Percentiles rank a stretch among this genome's conserved stretches.
Evolutionary conservation across 2,888 invertebrate genomes (phyloP).

Genomic region (Apodemia duryi): DNA sequence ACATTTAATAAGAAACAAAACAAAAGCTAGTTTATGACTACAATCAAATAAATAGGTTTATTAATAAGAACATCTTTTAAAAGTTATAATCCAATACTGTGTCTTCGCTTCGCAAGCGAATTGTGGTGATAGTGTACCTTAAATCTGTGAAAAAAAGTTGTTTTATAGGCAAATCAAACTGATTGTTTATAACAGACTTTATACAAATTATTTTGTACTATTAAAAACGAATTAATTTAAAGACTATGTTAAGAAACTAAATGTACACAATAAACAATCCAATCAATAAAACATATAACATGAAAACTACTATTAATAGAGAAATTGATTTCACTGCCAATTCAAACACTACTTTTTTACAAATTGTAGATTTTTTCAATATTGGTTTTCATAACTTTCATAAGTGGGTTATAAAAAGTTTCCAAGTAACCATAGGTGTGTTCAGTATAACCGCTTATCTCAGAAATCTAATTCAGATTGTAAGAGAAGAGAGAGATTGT

Average conservation of each 20-base stretch:
- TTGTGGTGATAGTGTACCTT: background rate
- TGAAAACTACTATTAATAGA: conserved; percentile 6
- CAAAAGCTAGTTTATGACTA: background rate
- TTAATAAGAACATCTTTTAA: too few relatives aligned
- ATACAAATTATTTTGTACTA: background rate
- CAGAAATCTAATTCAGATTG: too few relatives aligned
- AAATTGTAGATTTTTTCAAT: background rate
- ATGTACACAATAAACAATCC: background rate
- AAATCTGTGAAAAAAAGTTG: background rate
- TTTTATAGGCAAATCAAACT: background rate
- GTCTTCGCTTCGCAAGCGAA: background rate
- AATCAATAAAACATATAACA: background rate
- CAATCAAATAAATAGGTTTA: background rate
- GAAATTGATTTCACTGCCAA: conserved; percentile 12
- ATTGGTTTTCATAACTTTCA: background rate
- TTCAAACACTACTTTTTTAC: conserved; percentile 3
- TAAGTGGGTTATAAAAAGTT: too few relatives aligned
- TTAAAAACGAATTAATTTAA: background rate
- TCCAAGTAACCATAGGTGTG: too few relatives aligned
- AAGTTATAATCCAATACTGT: background rate
- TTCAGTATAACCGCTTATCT: too few relatives aligned
- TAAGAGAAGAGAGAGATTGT: too few relatives aligned
- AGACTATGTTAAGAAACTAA: background rate
- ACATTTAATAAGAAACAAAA: background rate
- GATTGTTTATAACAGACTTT: background rate